phyloP scores from a whole-genome alignment of 2,888 invertebrate genomes.

The Leucozona laternaria region DNA sequence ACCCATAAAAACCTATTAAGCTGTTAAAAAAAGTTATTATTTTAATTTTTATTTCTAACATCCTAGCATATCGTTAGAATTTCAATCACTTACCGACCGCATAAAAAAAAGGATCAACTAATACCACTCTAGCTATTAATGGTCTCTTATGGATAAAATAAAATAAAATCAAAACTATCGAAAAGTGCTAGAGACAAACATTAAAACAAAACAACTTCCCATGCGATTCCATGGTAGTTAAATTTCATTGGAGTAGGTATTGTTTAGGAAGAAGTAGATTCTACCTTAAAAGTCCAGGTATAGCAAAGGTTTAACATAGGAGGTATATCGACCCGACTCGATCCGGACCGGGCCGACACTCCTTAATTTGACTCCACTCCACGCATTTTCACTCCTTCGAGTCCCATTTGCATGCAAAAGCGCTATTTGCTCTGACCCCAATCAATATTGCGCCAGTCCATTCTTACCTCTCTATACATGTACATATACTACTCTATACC shows the following conservation, averaged over 20 bases:
- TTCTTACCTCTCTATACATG: background rate
- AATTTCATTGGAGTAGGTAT: constrained; percentile 63
- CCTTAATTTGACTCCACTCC: constrained; percentile 58
- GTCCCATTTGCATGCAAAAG: constrained; percentile 68
- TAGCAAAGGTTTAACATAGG: background rate
- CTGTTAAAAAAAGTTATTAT: constrained; percentile 1
- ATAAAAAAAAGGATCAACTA: constrained; percentile 27
- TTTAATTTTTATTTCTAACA: constrained; percentile 9
- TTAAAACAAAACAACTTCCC: constrained; percentile 6
- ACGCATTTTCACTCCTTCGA: constrained; percentile 35
- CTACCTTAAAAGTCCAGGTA: constrained; percentile 13
- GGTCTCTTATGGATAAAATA: constrained; percentile 24
- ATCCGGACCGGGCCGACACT: constrained; percentile 29
- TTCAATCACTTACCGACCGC: constrained; percentile 36
- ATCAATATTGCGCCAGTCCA: constrained; percentile 52
- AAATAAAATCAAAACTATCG: constrained; percentile 40
- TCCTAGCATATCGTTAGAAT: background rate
- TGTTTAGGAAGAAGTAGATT: constrained; percentile 32
- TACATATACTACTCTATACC: too few relatives aligned
- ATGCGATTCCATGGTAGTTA: constrained; percentile 34
- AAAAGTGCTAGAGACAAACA: constrained; percentile 31
- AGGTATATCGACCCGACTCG: constrained; percentile 2
- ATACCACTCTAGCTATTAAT: constrained; percentile 24
- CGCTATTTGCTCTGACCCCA: constrained; percentile 64
- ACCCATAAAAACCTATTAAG: constrained; percentile 1